Evolutionary conservation across 2,888 invertebrate genomes (phyloP), one percentile per base, ranked within the genome.

Genomic region (Drosophila paranaensis): DNA sequence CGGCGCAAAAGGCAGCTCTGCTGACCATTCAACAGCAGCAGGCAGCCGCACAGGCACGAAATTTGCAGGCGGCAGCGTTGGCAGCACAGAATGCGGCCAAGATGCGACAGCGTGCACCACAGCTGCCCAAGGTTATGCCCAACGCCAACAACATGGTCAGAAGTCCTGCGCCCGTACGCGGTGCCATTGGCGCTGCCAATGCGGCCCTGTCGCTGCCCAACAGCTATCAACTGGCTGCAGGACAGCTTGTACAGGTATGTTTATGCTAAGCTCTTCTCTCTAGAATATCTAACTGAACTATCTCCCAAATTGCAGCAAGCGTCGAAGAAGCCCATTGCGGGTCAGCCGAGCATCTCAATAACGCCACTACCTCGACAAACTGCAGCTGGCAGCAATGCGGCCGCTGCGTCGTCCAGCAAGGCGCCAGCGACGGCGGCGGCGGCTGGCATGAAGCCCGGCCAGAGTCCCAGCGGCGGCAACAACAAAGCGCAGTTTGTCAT

Each of bases 331-430:
- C 89, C 90, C n/a, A 80, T 90, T 55, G 83, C 91, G 50, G 92
- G 93, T 13, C 97, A 97, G 91, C 97, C 97, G 25, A 97, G 97
- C 93, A 97, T 97, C 93, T 97, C 97, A 42, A 97, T 97, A 91
- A 97, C 97, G 69, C 97, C 97, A 55, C 93, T 97, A 92, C 97
- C 97, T 79, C 95, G 97, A 74, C 95, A 95, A 81, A 94, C 72
- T 93, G 80, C 97, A 96, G 57, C 94, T 95, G 74, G 94, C 94
- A 70, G 93, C 94, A 64, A 75, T 64, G 73, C 81, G 33, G 85
- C 92, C 37, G 91, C 92, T 40, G 91, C 93, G 53, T 93, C 94
- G 6, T 92, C 92, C 42, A 92, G 90, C 82, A 92, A 92, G 81
- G 77, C 85, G 74, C 91, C 91, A 51, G 80, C 90, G 54, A 71